Base-by-base conservation (phyloP, 2,797 vertebrate species). In the Aphelocoma californica region DNA sequence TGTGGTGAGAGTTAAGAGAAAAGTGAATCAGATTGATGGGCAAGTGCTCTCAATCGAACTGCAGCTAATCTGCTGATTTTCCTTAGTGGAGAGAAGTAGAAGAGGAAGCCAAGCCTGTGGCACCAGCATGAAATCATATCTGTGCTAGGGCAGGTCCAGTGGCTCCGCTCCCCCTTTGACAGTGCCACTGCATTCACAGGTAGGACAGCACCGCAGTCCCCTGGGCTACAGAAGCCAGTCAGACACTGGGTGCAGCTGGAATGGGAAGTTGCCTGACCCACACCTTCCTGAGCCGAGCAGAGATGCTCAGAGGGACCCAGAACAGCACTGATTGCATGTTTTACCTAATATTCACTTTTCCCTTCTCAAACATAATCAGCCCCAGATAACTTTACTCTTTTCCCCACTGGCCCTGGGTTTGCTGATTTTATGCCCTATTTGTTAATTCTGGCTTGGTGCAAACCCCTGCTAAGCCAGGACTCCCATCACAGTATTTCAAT, bases 191-290 rank as follows among this genome's bases (percentile, higher is more conserved):
- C 26, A 18, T 12, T 54, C 31, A 29, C 1, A 1, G 32, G 26
- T 60, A 38, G 31, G 56, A 54, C 50, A 86, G 19, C 29, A 47
- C 11, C 3, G 5, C 0, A 0, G 5, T 31, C 6, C 12, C 44
- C 14, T 18, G 40, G 44, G 24, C 24, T 75, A 4, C n/a, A 80
- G 79, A 28, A 74, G 34, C 20, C 0, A 1, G 2, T 48, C 32
- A 61, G 36, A 29, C 0, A 3, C 1, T 1, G 31, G 20, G 7
- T 40, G 42, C 36, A 36, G 48, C 12, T 2, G 8, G 9, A 66
- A 81, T 0, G 1, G 12, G 16, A 48, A 16, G 6, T 10, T 57
- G 7, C 15, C 17, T 66, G 42, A 34, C 47, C 57, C 29, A 28
- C 24, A 18, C 12, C 16, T 28, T 42, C 13, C 61, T 24, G 7